phyloP scores from a whole-genome alignment of 2,113 vertebrate species.

The Indri indri region DNA sequence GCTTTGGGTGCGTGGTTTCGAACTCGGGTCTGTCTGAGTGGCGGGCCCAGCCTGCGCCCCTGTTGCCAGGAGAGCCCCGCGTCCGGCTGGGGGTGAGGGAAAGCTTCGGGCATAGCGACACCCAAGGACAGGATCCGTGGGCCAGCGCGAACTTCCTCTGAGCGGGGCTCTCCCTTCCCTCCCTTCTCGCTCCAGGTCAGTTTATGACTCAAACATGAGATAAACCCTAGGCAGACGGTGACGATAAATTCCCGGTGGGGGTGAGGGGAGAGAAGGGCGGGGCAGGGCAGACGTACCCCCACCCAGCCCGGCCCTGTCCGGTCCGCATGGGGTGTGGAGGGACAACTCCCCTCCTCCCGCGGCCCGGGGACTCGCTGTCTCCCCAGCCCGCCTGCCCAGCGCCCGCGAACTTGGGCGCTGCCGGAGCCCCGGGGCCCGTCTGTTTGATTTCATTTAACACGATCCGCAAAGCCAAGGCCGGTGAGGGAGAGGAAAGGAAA shows the following conservation, averaged over 20 bases:
- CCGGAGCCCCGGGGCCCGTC: neutral
- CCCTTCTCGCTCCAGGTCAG: neutral
- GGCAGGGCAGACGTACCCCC: neutral
- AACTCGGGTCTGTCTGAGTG: neutral
- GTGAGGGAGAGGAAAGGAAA: neutral
- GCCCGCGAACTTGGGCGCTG: neutral
- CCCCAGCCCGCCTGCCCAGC: too few species aligned
- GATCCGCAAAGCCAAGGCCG: neutral
- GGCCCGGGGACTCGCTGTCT: neutral
- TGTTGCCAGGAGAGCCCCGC: neutral
- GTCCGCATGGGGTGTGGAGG: neutral
- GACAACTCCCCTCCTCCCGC: neutral
- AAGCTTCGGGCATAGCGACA: neutral
- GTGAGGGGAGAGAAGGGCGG: neutral
- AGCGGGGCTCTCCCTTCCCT: neutral
- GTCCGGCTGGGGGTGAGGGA: neutral
- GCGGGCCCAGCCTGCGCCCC: accelerated
- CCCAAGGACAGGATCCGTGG: neutral
- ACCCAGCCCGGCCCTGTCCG: neutral
- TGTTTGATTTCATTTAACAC: constrained; percentile 46
- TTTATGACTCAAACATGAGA: constrained; percentile 16
- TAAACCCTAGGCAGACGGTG: neutral
- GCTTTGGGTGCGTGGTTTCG: neutral
- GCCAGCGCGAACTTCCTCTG: neutral
- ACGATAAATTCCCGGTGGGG: neutral